A percentile compares a stretch with the other conserved stretches of the same genome.
These are phyloP conservation scores for Trogon surrucura DNA, from an alignment of 2,113 vertebrate species.

Conservation along the genomic window DNA sequence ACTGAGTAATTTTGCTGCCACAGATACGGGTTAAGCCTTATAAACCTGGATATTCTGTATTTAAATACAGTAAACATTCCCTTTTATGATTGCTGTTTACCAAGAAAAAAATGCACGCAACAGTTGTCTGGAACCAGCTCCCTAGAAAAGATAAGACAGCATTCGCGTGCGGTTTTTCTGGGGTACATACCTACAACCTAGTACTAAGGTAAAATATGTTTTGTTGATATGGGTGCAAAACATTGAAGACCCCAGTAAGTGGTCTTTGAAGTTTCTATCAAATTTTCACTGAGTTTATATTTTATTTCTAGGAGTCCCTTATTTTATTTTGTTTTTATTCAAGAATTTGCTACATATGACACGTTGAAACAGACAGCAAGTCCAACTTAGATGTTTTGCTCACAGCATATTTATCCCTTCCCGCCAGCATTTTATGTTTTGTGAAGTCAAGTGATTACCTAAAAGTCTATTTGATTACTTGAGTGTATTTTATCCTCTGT, in stretches of 20 bases:
- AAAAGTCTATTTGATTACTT: background rate
- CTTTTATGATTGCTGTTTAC: background rate
- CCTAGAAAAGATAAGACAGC: background rate
- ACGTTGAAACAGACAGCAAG: background rate
- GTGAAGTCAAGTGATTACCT: background rate
- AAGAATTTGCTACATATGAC: background rate
- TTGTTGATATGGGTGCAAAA: background rate
- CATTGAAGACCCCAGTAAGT: background rate
- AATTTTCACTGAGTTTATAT: background rate
- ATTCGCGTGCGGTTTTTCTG: background rate
- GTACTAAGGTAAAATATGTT: background rate
- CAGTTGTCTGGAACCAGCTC: background rate
- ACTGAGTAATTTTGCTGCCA: conserved; percentile 24
- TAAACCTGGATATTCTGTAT: conserved; percentile 28
- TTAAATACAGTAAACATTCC: background rate
- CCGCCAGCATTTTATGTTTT: background rate
- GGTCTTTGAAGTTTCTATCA: background rate
- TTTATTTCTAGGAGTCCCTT: background rate
- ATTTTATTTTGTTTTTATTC: background rate
- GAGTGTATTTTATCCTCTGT: background rate
- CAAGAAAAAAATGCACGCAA: background rate
- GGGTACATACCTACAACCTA: background rate
- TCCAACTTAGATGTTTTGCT: background rate
- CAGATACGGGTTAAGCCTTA: conserved; percentile 16
- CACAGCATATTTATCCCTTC: fast-evolving